Base-by-base conservation (phyloP, 2,113 vertebrate genomes). In the Galbula dea region DNA sequence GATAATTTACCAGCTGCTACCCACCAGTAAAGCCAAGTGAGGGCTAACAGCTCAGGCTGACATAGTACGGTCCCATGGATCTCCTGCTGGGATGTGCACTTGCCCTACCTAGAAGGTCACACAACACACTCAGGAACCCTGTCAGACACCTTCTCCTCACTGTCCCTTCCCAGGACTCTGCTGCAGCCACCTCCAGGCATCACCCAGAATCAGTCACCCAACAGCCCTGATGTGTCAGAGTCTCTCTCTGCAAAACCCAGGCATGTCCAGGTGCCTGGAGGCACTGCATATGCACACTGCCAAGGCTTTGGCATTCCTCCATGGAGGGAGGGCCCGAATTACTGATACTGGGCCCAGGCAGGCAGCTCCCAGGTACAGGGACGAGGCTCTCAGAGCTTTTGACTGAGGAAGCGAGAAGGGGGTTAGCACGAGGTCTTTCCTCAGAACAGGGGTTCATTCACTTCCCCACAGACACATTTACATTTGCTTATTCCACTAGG, bases 401-500 rank as follows among this genome's bases (percentile, higher is more conserved):
- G 92, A 93, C 43, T 11, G 20, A 96, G 97, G 95, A 95, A 93
- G 94, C 46, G 23, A 83, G 95, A 83, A 71, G 93, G 68, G 95
- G 96, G 96, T 96, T 75, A 96, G 94, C 87, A 86, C 74, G 62
- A 97, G 96, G 97, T 94, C 96, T 95, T 82, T 76, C 93, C 94
- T 95, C 81, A 63, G 92, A 96, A 97, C 93, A 71, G 96, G 97
- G 96, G 92, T 95, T 97, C 92, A 87, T 96, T 97, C 94, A 48
- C 97, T 97, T 98, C 97, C 97, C 97, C 90, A 94, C 96, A 97
- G 98, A 97, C 97, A 95, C 96, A 94, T 96, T 95, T 93, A 92
- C 97, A 97, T 97, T 97, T 94, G 97, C 97, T 98, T 97, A 98
- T 97, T 97, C 97, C 96, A 96, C 94, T 75, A 97, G 98, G 97